A percentile compares a stretch with the other conserved stretches of the same genome.
phyloP scores from a whole-genome alignment of 2,113 vertebrate genomes.

The Merops nubicus region DNA sequence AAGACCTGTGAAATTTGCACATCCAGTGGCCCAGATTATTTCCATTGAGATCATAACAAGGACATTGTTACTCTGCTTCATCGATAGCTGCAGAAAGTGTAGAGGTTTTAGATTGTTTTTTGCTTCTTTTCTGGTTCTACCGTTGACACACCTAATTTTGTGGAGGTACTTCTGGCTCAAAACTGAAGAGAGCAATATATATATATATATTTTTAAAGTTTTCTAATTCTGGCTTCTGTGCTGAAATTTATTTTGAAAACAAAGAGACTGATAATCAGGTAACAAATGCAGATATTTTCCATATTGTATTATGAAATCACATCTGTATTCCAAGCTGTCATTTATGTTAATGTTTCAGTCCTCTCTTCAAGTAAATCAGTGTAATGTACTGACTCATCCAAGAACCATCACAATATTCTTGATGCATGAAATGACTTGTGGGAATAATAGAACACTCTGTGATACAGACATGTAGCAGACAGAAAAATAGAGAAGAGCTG shows the following conservation, averaged over 20 bases:
- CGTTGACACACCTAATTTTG: not conserved
- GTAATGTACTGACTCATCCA: not conserved
- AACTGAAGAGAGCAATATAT: not conserved
- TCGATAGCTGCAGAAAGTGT: not conserved
- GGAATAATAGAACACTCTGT: conserved; percentile 35
- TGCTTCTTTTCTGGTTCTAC: not conserved
- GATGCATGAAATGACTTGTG: conserved; percentile 24
- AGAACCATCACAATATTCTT: not conserved
- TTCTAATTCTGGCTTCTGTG: not conserved
- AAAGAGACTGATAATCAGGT: not conserved
- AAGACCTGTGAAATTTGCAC: not conserved
- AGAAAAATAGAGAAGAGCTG: not conserved
- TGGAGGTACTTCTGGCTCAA: not conserved
- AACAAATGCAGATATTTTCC: not conserved
- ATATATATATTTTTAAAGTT: not conserved
- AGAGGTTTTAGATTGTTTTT: not conserved
- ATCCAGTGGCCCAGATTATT: not conserved
- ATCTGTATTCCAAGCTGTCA: not conserved
- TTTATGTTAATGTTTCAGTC: not conserved
- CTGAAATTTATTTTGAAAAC: not conserved
- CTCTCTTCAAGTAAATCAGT: not conserved
- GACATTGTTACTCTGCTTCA: not conserved
- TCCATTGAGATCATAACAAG: not conserved
- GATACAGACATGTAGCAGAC: not conserved
- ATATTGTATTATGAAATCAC: not conserved